phyloP scores from a whole-genome alignment of 2,113 vertebrate species.

The Crotalus horridus region DNA sequence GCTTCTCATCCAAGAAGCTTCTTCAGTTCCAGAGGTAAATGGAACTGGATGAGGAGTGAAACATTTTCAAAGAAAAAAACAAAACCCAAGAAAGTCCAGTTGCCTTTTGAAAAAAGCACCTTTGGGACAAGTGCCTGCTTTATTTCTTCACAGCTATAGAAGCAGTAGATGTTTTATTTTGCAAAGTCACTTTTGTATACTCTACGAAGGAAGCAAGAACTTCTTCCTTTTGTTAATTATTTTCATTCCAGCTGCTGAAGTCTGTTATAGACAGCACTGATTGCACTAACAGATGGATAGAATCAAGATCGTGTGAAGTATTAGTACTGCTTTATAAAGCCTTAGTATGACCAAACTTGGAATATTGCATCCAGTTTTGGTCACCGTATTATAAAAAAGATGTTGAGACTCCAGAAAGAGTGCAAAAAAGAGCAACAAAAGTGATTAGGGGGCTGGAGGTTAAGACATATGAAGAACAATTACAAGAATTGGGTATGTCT shows the following conservation, averaged over 20 bases:
- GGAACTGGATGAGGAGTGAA: background rate
- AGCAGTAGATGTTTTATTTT: conserved; percentile 25
- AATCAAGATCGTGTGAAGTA: background rate
- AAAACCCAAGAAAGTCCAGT: background rate
- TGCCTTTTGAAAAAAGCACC: background rate
- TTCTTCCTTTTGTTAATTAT: background rate
- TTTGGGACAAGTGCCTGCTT: background rate
- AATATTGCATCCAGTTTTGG: background rate
- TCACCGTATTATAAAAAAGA: background rate
- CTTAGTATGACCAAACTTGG: background rate
- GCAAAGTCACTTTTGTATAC: background rate
- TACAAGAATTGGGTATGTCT: too few relatives aligned
- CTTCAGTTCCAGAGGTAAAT: too few relatives aligned
- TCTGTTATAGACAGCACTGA: background rate
- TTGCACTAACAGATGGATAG: background rate
- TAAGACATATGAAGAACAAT: background rate
- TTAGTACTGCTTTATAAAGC: background rate
- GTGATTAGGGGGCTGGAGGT: background rate
- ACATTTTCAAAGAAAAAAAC: background rate
- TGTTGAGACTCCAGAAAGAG: background rate
- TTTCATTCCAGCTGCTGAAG: conserved; percentile 14
- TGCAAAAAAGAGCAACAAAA: background rate
- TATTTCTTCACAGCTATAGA: conserved; percentile 18
- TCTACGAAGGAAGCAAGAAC: background rate
- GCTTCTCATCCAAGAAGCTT: background rate